Conservation (phyloP, 2,797 vertebrate species). For the Aldrovandia affinis region DNA sequence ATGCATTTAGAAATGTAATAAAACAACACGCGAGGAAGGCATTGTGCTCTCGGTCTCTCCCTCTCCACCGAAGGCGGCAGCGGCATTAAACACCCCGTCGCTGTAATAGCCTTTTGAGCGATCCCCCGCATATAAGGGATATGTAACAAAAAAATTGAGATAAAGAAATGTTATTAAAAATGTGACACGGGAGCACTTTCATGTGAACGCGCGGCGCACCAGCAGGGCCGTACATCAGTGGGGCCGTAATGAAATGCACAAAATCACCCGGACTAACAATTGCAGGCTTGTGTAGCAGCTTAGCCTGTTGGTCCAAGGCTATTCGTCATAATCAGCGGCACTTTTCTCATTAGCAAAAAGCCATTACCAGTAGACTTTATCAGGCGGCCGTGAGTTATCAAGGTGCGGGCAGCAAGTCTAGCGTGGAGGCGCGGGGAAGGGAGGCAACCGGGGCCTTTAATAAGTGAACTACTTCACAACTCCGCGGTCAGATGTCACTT, state of each 20-base stretch:
- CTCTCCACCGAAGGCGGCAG: constrained; percentile 34
- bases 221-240: constrained; percentile 75
- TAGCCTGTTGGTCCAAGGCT: constrained; percentile 92
- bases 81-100: constrained; percentile 63
- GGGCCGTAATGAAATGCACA: constrained; percentile 88
- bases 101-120: constrained; percentile 68
- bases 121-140: constrained; percentile 56
- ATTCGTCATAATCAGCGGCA: constrained; percentile 95
- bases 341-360: constrained; percentile 98
- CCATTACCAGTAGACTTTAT: constrained; percentile 94
- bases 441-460: constrained; percentile 71
- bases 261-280: constrained; percentile 84
- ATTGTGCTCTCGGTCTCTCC: constrained; percentile 5
- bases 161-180: constrained; percentile 83
- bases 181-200: constrained; percentile 64
- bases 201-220: constrained; percentile 22
- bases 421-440: constrained; percentile 71
- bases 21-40: constrained; percentile 2
- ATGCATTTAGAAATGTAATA: background rate
- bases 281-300: constrained; percentile 89
- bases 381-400: constrained; percentile 86
- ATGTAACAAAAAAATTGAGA: constrained; percentile 67
- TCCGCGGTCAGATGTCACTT: constrained; percentile 73
- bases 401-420: constrained; percentile 79
- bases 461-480: constrained; percentile 72